Evolutionary conservation across 2,888 invertebrate species (phyloP).

Genomic region (Agrochola lota): DNA sequence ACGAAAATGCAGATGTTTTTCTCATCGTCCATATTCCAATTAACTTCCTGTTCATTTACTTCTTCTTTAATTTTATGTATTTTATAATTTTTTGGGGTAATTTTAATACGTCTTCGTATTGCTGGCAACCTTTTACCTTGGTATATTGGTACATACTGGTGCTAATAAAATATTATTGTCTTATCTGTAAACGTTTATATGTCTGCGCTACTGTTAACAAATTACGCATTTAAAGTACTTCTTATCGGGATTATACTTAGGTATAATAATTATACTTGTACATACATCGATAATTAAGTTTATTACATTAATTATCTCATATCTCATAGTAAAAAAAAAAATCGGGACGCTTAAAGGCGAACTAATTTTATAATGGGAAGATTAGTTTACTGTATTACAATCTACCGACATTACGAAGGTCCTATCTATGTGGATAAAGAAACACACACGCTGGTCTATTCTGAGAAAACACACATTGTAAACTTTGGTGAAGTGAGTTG

Average conservation of each 20-base stretch:
- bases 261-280: slow-evolving; percentile 22
- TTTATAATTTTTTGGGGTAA: background rate
- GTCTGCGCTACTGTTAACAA: slow-evolving; percentile 21
- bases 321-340: background rate
- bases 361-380: background rate
- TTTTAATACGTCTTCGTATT: background rate
- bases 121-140: slow-evolving; percentile 19
- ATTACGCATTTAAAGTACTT: slow-evolving; percentile 16
- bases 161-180: slow-evolving; percentile 1
- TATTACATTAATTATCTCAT: background rate
- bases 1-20: too few relatives aligned
- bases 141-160: background rate
- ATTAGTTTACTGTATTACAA: background rate
- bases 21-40: background rate
- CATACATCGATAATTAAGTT: slow-evolving; percentile 13
- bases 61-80: background rate
- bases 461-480: background rate
- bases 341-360: slow-evolving; percentile 1
- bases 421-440: background rate
- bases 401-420: background rate
- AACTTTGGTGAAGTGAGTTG: too few relatives aligned
- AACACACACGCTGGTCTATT: background rate
- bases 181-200: slow-evolving; percentile 24
- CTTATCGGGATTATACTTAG: slow-evolving; percentile 19
- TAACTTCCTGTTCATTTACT: background rate